Base-by-base conservation (phyloP, 2,113 vertebrate genomes). In the Grammomys dolichurus region DNA sequence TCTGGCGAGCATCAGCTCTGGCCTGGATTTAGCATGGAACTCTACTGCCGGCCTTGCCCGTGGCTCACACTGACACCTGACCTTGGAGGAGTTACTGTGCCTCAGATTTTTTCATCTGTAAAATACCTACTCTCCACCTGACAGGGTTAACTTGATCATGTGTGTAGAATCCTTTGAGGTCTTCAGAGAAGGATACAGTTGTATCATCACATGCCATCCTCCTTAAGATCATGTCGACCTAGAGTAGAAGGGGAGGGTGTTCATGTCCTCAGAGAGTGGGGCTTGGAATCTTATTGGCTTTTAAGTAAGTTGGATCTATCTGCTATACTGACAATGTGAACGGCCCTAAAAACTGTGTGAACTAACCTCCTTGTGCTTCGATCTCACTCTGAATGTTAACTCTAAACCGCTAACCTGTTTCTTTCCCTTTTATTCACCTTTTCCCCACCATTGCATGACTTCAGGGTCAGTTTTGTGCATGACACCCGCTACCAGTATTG, bases 391-490 rank as follows among this genome's bases (percentile, higher is more conserved):
- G 98, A 98, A 99, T 99, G 98, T 99, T 99, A 99, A 99, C 99
- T 99, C 98, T 99, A 98, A 99, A 98, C 98, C 73, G 98, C 99
- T 99, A 99, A 99, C 98, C 98, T 99, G 98, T 99, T 99, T 99
- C 98, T 99, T 97, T 99, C 98, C 98, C 98, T 99, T 99, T 99
- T 99, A 98, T 99, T 98, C 98, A 99, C 98, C 98, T 98, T 98
- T 98, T 98, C 98, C 98, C 98, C 98, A 97, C 98, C 98, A 98
- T 98, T 99, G 99, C 99, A 99, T 99, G 99, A 98, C 99, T 98
- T 88, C 99, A 99, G 99, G 99, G 99, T 99, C 99, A 99, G 99
- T 99, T 99, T 99, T 99, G 99, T 99, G 99, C 99, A 99, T 99
- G 99, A 99, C 99, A 99, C 99, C 99, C 98, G 99, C 99, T 99